Evolutionary conservation across 2,797 vertebrate species (phyloP), one percentile per base, ranked within the genome.

Genomic region (Triplophysa bombifrons): DNA sequence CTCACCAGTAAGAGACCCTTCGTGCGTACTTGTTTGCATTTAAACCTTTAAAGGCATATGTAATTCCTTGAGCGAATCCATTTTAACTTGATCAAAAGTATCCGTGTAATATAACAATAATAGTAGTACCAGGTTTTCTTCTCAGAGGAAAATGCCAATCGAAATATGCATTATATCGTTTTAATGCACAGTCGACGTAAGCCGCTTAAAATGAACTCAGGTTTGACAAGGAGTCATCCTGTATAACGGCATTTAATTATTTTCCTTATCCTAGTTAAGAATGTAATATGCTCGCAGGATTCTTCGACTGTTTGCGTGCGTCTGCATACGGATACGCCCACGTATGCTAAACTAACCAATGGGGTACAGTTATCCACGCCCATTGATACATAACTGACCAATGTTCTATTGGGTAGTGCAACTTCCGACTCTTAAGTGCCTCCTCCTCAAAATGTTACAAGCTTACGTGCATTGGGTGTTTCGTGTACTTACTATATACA

Each of bases 1-100:
- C 84, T 82, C 53, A 85, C 84, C 80, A 75, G 60, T 46, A 61
- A 70, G 34, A 69, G 53, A 56, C 30, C 72, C 34, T 12, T 74
- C 65, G 19, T 38, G 38, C 20, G 56, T 60, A 60, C 22, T 73
- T 19, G 25, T 65, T 38, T 44, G 71, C 61, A 63, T 73, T 74
- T 48, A 82, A 76, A 66, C 30, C 50, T 34, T 10, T 10, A 16
- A 65, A 65, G 20, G 16, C n/a, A 44, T 34, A 2, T 17, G 63
- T n/a, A 20, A 74, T 46, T 74, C 53, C 46, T 48, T 65, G 16
- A 58, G 60, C 53, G 51, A 66, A 82, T 68, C 20, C 84, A 82
- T 82, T 30, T 80, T 82, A 30, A 74, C 25, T 56, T 51, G 48
- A 30, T 34, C 12, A 53, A 72, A 82, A 79, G 72, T 68, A 50